phyloP scores from a whole-genome alignment of 1,140 invertebrate genomes.

The Camponotus floridanus region DNA sequence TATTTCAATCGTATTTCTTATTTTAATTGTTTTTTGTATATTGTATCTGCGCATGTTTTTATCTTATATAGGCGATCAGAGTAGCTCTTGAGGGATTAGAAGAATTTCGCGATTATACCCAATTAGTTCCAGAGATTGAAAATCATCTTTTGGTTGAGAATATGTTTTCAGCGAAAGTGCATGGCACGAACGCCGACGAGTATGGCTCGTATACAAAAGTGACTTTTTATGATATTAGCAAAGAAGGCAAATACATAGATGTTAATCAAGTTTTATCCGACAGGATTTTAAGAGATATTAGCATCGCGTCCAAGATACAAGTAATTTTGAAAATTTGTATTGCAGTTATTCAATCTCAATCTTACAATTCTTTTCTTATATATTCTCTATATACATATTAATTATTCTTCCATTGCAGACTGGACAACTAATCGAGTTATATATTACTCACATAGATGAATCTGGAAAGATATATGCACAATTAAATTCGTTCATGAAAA shows the following conservation, averaged over 20 bases:
- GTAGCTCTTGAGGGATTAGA: slow-evolving; percentile 88
- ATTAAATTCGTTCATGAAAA: slow-evolving; percentile 80
- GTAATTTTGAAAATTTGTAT: slow-evolving; percentile 38
- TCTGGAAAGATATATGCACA: slow-evolving; percentile 85
- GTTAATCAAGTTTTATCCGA: slow-evolving; percentile 78
- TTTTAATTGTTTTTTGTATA: neutral
- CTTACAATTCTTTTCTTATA: neutral
- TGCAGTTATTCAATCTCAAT: neutral
- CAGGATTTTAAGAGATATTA: slow-evolving; percentile 69
- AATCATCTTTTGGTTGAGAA: slow-evolving; percentile 70
- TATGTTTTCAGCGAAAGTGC: slow-evolving; percentile 64
- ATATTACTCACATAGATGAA: slow-evolving; percentile 82
- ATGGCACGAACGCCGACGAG: slow-evolving; percentile 44
- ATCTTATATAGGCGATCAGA: slow-evolving; percentile 86
- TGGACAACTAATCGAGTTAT: slow-evolving; percentile 81
- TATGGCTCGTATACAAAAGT: slow-evolving; percentile 52
- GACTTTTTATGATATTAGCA: slow-evolving; percentile 74
- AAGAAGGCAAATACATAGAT: slow-evolving; percentile 73
- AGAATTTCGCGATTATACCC: slow-evolving; percentile 83
- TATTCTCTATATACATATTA: neutral
- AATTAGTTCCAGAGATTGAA: slow-evolving; percentile 67
- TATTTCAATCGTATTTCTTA: neutral
- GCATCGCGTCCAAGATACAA: slow-evolving; percentile 41
- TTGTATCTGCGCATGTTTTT: slow-evolving; percentile 37
- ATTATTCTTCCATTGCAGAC: slow-evolving; percentile 68